Percentiles rank a stretch among this genome's conserved stretches.
Conservation (phyloP, 2,888 invertebrate species). For the Drosophila niveifrons region DNA sequence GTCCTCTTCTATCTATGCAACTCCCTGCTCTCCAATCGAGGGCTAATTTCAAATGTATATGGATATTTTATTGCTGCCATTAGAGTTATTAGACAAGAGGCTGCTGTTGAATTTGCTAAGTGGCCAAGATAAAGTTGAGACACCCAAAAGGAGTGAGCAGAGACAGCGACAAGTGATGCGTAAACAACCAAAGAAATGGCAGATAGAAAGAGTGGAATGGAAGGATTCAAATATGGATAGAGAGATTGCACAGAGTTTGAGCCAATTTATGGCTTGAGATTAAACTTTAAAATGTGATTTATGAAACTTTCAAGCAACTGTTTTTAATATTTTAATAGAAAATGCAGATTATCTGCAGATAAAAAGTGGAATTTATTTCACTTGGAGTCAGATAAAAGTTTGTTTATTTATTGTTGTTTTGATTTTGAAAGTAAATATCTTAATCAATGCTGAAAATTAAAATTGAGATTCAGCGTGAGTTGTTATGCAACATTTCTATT, state of each 20-base stretch:
- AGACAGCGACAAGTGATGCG: background rate
- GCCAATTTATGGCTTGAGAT: conserved; percentile 29
- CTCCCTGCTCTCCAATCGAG: conserved; percentile 51
- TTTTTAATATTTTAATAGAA: conserved; percentile 1
- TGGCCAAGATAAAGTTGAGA: conserved; percentile 37
- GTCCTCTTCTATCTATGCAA: background rate
- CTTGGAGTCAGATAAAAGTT: background rate
- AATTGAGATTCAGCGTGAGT: too few relatives aligned
- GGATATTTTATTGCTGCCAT: conserved; percentile 82
- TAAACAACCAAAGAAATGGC: too few relatives aligned
- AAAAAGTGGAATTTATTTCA: background rate
- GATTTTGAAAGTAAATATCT: background rate
- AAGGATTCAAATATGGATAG: background rate
- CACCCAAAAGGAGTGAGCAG: background rate
- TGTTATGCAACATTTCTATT: too few relatives aligned
- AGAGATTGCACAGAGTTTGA: conserved; percentile 7
- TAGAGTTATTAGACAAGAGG: conserved; percentile 77
- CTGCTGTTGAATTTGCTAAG: conserved; percentile 62
- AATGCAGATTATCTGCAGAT: background rate
- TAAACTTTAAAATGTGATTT: conserved; percentile 1
- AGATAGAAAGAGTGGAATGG: background rate
- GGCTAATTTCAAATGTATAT: conserved; percentile 80
- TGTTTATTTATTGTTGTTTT: background rate
- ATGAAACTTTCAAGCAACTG: background rate
- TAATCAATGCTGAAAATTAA: too few relatives aligned